Evolutionary conservation across 35 echinoderm and acorn worm species (phyloP).

Genomic region (Ophiothrix spiculata): DNA sequence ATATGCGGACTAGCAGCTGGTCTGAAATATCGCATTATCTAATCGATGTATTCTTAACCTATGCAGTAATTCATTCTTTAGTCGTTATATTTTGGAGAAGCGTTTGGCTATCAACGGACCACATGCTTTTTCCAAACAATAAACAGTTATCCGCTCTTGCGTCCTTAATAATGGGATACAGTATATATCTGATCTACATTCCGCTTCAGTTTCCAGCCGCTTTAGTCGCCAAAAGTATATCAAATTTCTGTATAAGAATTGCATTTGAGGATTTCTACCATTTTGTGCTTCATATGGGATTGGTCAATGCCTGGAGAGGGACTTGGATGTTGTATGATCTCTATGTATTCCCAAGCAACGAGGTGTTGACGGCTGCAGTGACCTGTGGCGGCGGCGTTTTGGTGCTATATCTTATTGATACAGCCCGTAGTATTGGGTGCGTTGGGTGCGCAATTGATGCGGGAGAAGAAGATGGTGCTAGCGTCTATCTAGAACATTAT

Average conservation of each 20-base stretch:
- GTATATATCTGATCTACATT: neutral
- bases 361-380: neutral
- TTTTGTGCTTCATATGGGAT: slow-evolving; percentile 10
- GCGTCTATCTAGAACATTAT: slow-evolving; percentile 3
- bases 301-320: neutral
- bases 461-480: neutral
- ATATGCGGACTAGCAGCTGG: neutral
- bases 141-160: neutral
- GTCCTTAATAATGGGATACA: neutral
- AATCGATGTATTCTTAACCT: neutral
- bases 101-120: neutral
- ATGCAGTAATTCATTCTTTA: neutral
- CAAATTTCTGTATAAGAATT: neutral
- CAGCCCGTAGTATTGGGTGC: neutral
- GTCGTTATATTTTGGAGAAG: neutral
- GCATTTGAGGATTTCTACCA: slow-evolving; percentile 6
- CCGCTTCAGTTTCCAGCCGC: neutral
- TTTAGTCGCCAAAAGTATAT: neutral
- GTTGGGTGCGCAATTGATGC: neutral
- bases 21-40: neutral
- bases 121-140: neutral
- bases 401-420: neutral
- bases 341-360: neutral
- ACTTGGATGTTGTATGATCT: neutral
- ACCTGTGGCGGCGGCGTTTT: neutral